Percentiles rank a stretch among this genome's conserved stretches.
These are phyloP conservation scores for Griposia aprilina DNA, from an alignment of 2,888 invertebrate species.

Conservation along the genomic window DNA sequence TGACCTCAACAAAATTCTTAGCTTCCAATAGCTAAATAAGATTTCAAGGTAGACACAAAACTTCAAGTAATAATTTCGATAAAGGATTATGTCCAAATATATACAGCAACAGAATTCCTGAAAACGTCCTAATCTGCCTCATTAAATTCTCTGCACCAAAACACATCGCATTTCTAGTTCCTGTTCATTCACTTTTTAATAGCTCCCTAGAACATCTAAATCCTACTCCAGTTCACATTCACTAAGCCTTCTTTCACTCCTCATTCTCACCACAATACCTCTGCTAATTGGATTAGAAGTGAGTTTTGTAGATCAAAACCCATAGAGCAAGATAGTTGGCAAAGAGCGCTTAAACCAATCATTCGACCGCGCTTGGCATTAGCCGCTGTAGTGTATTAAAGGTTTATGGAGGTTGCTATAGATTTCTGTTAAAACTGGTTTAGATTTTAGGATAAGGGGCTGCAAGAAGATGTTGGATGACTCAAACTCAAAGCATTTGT, in stretches of 20 bases:
- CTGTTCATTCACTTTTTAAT: conserved; percentile 30
- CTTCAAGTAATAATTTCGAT: not conserved
- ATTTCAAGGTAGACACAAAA: not conserved
- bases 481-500: not conserved
- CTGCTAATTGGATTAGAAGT: conserved; percentile 80
- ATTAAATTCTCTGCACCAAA: not conserved
- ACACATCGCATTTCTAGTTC: conserved; percentile 1
- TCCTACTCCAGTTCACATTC: conserved; percentile 19
- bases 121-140: not conserved
- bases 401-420: conserved; percentile 37
- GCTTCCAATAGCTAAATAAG: not conserved
- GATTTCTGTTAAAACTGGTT: conserved; percentile 51
- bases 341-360: conserved; percentile 64
- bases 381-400: conserved; percentile 34
- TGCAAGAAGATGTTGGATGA: not conserved
- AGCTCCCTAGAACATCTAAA: conserved; percentile 12
- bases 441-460: not conserved
- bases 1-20: not conserved
- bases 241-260: conserved; percentile 57
- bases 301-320: conserved; percentile 78
- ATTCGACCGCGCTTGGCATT: conserved; percentile 61
- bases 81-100: not conserved
- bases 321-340: conserved; percentile 62
- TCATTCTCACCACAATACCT: conserved; percentile 71
- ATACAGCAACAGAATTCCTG: not conserved